Base-by-base conservation (phyloP, 2,113 vertebrate species). In the Trematomus loennbergii region DNA sequence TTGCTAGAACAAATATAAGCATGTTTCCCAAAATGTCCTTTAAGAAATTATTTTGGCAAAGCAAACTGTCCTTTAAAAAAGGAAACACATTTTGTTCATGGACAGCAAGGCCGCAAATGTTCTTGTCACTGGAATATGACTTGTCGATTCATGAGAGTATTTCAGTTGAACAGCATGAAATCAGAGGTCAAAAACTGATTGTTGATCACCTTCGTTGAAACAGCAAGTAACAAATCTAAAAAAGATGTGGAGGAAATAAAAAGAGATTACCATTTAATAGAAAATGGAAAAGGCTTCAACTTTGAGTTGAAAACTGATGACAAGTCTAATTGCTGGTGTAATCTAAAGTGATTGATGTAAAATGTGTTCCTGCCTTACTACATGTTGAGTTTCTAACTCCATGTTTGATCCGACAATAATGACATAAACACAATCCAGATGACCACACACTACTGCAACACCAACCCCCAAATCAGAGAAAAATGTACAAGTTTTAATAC, bases 381-480 rank as follows among this genome's bases (percentile, higher is more conserved):
- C 65, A 80, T 79, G 62, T 65, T 65, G 75, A 82, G 49, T 75
- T 71, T 65, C 48, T 71, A 60, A 54, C 29, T 78, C 61, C 67
- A 43, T 49, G 55, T 72, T 62, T 71, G 54, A 74, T 83, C 58
- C 22, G 25, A 8, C 29, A 82, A 57, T 78, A 78, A 74, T 66
- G 71, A 57, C 66, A 76, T 62, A 68, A 76, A 77, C 52, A 64
- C 13, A 54, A 67, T 70, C 72, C 86, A 82, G 75, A 82, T 85
- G 74, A 79, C 54, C 59, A 59, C 22, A 54, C 22, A 46, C 46
- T 57, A 49, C 77, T 4, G 22, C 53, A 77, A 72, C 20, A 61
- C 65, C 29, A 22, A 70, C 78, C 36, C 12, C 22, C 12, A 75
- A 64, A 72, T 61, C 10, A 18, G 1, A 69, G 43, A 68, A 69